Evolutionary conservation across 2,797 vertebrate species (phyloP), one percentile per base, ranked within the genome.

Genomic region (Pyrocephalus nanus): DNA sequence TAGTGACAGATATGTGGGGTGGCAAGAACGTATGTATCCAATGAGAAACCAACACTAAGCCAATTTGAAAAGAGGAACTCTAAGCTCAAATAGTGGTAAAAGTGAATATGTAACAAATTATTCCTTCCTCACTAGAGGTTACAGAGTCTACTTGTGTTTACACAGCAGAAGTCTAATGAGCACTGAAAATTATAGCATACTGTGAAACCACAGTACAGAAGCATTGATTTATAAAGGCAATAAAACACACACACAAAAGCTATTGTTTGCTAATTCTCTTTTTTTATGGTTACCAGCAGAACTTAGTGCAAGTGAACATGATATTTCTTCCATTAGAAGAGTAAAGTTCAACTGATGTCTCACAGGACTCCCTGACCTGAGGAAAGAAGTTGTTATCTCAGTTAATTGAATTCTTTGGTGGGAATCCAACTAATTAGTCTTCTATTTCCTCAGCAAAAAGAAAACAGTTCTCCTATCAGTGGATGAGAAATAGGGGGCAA

Each of bases 331-430:
- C 27, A 78, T 84, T 84, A 86, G 71, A 93, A 88, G 60, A 76
- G n/a, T 92, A 88, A 96, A 96, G 89, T 95, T 93, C 87, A 96
- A 17, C 48, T 81, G 54, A 60, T 70, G 60, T 72, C 95, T 94
- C 90, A 27, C 14, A 84, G 87, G 89, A 79, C 48, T 90, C 78
- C 54, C 58, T 93, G 82, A 93, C 92, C 87, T 86, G 60, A 78
- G 62, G 60, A 51, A 90, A 93, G 65, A 80, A 81, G 62, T 74
- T 93, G 79, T 95, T 94, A 75, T 76, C 73, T 88, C 89, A 90
- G 70, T 88, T 95, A 97, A 97, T 93, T 92, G 85, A 97, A 95
- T 96, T 93, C 53, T 93, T 94, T 95, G 48, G 81, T 95, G 65
- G 55, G 26, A 94, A 92, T 92, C 73, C 82, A 94, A 75, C 48